phyloP scores from a whole-genome alignment of 2,888 invertebrate genomes.

The Baronia brevicornis region DNA sequence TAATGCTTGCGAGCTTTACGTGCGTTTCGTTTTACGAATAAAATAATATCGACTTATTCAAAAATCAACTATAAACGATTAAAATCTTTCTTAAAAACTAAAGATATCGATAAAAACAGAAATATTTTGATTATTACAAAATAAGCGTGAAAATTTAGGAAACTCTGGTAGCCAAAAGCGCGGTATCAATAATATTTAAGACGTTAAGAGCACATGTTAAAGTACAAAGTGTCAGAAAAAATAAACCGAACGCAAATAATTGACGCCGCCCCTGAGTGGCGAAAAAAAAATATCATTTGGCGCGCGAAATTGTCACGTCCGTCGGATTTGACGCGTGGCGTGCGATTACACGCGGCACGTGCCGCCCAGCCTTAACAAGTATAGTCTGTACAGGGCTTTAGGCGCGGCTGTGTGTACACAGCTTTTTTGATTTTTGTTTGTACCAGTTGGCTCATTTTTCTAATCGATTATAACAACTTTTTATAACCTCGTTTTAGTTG shows the following conservation, averaged over 20 bases:
- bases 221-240: slow-evolving; percentile 26
- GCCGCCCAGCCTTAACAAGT: slow-evolving; percentile 34
- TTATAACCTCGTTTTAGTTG: too few species aligned
- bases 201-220: too few species aligned
- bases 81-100: slow-evolving; percentile 7
- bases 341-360: slow-evolving; percentile 27
- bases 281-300: slow-evolving; percentile 35
- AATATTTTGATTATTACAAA: slow-evolving; percentile 7
- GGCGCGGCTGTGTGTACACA: slow-evolving; percentile 1
- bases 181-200: too few species aligned
- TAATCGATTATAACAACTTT: too few species aligned
- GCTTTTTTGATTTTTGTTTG: slow-evolving; percentile 4
- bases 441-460: slow-evolving; percentile 1
- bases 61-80: too few species aligned
- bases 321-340: slow-evolving; percentile 34
- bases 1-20: too few species aligned
- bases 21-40: too few species aligned
- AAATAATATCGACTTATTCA: too few species aligned
- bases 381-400: slow-evolving; percentile 2
- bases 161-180: slow-evolving; percentile 25
- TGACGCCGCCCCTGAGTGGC: slow-evolving; percentile 32
- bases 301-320: slow-evolving; percentile 40
- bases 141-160: background rate
- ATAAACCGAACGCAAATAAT: slow-evolving; percentile 36
- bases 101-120: slow-evolving; percentile 8